phyloP scores from a whole-genome alignment of 2,888 invertebrate genomes.

The Hirtodrosophila duncani region DNA sequence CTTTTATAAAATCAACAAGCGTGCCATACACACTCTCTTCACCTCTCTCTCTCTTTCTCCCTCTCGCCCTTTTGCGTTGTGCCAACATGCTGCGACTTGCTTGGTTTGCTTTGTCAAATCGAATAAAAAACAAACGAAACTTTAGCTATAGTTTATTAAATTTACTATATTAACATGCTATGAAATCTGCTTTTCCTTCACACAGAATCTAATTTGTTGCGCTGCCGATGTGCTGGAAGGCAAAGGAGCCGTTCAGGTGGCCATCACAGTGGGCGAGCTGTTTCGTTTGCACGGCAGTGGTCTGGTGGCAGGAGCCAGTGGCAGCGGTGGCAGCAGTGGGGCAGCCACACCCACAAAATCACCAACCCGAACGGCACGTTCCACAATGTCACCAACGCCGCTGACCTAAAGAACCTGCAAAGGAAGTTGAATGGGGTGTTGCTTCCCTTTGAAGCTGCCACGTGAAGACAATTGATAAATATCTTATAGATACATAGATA shows the following conservation, averaged over 20 bases:
- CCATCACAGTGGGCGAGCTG: conserved; percentile 91
- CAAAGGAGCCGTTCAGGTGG: conserved; percentile 90
- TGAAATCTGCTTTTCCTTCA: conserved; percentile 71
- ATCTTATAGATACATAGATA: conserved; percentile 4
- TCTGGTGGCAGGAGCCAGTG: conserved; percentile 20
- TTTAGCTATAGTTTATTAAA: neutral
- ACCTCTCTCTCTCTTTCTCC: too few species aligned
- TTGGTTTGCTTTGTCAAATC: too few species aligned
- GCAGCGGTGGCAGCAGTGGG: conserved; percentile 55
- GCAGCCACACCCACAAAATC: conserved; percentile 70
- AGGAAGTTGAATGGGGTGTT: conserved; percentile 1
- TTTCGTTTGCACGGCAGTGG: conserved; percentile 82
- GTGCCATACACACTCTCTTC: too few species aligned
- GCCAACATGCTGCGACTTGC: too few species aligned
- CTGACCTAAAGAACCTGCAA: conserved; percentile 52
- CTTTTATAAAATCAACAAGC: too few species aligned
- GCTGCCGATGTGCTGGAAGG: conserved; percentile 95
- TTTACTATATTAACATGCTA: conserved; percentile 68
- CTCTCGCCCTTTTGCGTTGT: too few species aligned
- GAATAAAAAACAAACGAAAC: neutral
- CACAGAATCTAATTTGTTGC: conserved; percentile 90
- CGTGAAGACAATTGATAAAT: conserved; percentile 35
- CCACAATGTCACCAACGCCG: conserved; percentile 75
- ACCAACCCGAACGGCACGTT: conserved; percentile 73
- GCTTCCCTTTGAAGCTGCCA: conserved; percentile 32